Evolutionary conservation across 2,888 invertebrate species (phyloP), one percentile per base, ranked within the genome.

Genomic region (Charanyca ferruginea): DNA sequence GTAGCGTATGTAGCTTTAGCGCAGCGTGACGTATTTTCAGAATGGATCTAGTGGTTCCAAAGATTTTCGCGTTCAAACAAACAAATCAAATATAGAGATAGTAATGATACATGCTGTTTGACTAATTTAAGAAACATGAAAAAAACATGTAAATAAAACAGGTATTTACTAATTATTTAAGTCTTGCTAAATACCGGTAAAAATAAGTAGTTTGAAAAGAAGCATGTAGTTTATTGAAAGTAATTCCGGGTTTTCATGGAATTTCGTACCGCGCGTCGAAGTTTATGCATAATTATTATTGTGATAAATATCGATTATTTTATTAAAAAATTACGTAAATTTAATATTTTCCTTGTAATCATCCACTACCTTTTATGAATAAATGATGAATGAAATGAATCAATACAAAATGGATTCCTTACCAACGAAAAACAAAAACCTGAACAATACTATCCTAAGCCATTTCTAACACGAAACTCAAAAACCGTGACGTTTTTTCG

Each of bases 401-500:
- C n/a, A 47, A 35, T 38, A 4, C 5, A 20, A 11, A 49, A 6
- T 16, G 11, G 16, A 16, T 28, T 23, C 5, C 4, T 1, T 20
- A 48, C 4, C 28, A 73, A 41, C 9, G 16, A 11, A 51, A 52
- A 41, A 23, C 16, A 42, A 49, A 45, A n/a, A 1, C 1, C 6
- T 38, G 8, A 52, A 41, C 32, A 63, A 54, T 32, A 25, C 2
- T 18, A 35, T 3, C 18, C 53, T 35, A 49, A 53, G 13, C 64
- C 53, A 53, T 66, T 68, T 60, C 35, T 55, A 58, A 62, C 66
- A 58, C 60, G 54, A 42, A 18, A 54, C 53, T 66, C 61, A 32
- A 71, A n/a, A 72, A 66, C 60, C 32, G 52, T 59, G 58, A 71
- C 64, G 28, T 1, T 52, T 71, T 61, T 71, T 60, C 66, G 71